phyloP scores from a whole-genome alignment of 2,797 vertebrate genomes.

The Anguilla obscura region DNA sequence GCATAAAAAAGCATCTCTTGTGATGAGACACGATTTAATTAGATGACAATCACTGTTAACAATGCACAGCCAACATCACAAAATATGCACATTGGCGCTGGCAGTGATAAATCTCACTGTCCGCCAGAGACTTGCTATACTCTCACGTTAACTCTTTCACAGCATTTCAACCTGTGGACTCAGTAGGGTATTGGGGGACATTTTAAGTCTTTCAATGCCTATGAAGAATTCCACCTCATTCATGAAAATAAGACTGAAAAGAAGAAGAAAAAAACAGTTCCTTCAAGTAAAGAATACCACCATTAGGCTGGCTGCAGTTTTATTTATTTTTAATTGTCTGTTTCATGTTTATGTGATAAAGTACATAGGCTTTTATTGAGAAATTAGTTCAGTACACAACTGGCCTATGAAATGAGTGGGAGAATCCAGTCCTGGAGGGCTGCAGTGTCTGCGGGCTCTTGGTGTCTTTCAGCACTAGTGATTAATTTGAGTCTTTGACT shows the following conservation, averaged over 20 bases:
- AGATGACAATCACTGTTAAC: conserved; percentile 98
- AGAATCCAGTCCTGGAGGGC: not conserved
- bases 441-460: not conserved
- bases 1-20: conserved; percentile 91
- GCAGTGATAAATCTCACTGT: conserved; percentile 88
- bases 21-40: conserved; percentile 96
- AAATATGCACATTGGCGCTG: conserved; percentile 81
- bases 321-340: not conserved
- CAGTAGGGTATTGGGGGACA: not conserved
- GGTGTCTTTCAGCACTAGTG: not conserved
- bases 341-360: not conserved
- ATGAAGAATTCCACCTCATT: not conserved
- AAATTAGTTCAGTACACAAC: not conserved
- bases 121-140: conserved; percentile 73
- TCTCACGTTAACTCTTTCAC: conserved; percentile 55
- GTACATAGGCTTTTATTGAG: not conserved
- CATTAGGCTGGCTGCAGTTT: not conserved
- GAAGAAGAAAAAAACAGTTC: not conserved
- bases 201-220: not conserved
- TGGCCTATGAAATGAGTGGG: not conserved
- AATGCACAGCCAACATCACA: conserved; percentile 81
- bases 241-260: not conserved
- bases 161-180: not conserved
- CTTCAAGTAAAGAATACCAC: not conserved
- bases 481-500: not conserved